Percentiles rank a stretch among this genome's conserved stretches.
Conservation (phyloP, 1,140 invertebrate species). For the Geopemphigus sp. region DNA sequence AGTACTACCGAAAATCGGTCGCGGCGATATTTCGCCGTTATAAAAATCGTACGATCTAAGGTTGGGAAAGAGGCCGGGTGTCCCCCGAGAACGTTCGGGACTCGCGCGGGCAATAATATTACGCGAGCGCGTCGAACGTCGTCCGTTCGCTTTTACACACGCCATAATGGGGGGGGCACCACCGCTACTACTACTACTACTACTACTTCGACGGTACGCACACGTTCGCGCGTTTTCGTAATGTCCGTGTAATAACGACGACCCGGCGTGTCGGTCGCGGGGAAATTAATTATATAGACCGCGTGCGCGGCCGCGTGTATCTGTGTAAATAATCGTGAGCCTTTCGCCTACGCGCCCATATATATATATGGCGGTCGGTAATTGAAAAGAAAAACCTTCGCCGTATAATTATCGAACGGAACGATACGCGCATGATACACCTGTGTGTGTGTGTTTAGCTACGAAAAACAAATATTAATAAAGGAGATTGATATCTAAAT, state of each 20-base stretch:
- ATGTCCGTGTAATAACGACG: not conserved
- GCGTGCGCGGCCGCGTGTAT: not conserved
- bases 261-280: not conserved
- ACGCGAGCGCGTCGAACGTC: too few species aligned
- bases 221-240: not conserved
- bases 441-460: not conserved
- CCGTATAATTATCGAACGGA: not conserved
- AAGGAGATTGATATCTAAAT: conserved; percentile 3
- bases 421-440: not conserved
- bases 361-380: not conserved
- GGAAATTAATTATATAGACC: conserved; percentile 19
- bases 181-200: too few species aligned
- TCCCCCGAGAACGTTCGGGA: too few species aligned
- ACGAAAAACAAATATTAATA: conserved; percentile 31
- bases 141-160: not conserved
- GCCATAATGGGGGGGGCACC: too few species aligned
- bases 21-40: too few species aligned
- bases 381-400: not conserved
- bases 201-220: too few species aligned
- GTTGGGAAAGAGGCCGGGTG: too few species aligned
- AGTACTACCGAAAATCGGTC: too few species aligned
- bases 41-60: too few species aligned
- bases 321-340: conserved; percentile 21
- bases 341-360: not conserved
- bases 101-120: too few species aligned